These are phyloP conservation scores for Sminthurides aquaticus DNA, from an alignment of 2,888 invertebrate species.

Conservation along the genomic window DNA sequence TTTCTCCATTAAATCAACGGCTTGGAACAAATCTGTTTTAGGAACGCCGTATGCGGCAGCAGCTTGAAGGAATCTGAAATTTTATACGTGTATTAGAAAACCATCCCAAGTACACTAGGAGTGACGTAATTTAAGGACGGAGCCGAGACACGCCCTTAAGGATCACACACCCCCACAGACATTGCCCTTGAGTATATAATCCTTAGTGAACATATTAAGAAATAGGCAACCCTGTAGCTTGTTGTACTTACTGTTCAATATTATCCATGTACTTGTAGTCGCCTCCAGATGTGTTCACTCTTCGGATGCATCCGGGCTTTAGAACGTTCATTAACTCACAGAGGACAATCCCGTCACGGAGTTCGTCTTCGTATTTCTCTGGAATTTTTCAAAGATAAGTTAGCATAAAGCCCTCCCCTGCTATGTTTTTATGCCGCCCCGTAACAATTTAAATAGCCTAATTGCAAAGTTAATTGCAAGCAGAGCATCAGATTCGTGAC, in stretches of 20 bases:
- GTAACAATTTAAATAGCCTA: too few relatives aligned
- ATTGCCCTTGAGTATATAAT: too few relatives aligned
- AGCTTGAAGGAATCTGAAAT: conserved; percentile 67
- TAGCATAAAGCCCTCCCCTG: neutral
- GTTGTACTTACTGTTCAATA: conserved; percentile 68
- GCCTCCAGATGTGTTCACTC: conserved; percentile 74
- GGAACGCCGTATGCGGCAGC: conserved; percentile 76
- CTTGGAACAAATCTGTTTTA: conserved; percentile 80
- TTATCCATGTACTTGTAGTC: conserved; percentile 97
- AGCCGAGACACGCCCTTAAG: neutral
- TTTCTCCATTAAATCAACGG: conserved; percentile 83
- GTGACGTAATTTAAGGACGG: neutral
- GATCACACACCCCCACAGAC: too few relatives aligned
- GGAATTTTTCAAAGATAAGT: neutral
- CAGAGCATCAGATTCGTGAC: neutral
- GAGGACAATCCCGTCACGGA: conserved; percentile 74
- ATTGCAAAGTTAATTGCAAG: neutral
- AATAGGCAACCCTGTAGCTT: too few relatives aligned
- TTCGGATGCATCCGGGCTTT: conserved; percentile 72
- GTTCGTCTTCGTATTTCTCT: conserved; percentile 61
- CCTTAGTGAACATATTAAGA: too few relatives aligned
- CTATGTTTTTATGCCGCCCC: too few relatives aligned
- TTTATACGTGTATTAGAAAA: neutral
- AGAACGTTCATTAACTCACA: conserved; percentile 86
- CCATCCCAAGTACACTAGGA: too few relatives aligned